Base-by-base conservation (phyloP, 2,113 vertebrate species). In the Pyxicephalus adspersus region DNA sequence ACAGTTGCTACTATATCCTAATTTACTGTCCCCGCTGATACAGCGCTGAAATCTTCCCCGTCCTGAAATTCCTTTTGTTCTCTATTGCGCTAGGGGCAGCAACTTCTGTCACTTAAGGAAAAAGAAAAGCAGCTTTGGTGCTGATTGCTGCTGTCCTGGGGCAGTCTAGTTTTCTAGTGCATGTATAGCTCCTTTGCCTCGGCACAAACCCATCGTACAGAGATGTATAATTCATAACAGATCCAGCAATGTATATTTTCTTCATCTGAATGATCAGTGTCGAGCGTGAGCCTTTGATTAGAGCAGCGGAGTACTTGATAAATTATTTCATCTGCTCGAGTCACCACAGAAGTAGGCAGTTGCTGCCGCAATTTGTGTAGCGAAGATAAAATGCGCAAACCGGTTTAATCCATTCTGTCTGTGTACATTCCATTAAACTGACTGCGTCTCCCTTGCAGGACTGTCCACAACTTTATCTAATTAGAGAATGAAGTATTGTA, bases 401-500 rank as follows among this genome's bases (percentile, higher is more conserved):
- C n/a, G 67, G 15, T 34, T 28, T 82, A 66, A 74, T 82, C 65
- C 52, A 64, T 66, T 54, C 67, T 64, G 51, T 22, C 54, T 58
- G 28, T 82, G 64, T 75, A 57, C 63, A 57, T 82, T 75, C 70
- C 70, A 82, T 82, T 75, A 82, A 64, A 75, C 63, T n/a, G 26
- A 34, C 50, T 58, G 61, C 58, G 22, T 75, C 26, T 75, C 29
- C 71, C 71, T 82, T 66, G 51, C 61, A 82, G 71, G 57, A 7
- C 26, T 84, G 85, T 76, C 51, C 83, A 83, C 64, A 83, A 34
- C 25, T 20, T 85, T 66, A 26, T 71, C 71, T 72, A 77, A 85
- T 13, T 87, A 82, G 87, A 85, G 87, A 87, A 86, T 20, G 77
- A 89, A 63, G 58, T 85, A 25, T 64, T 85, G 73, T 54, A 86